A percentile compares a stretch with the other conserved stretches of the same genome.
Evolutionary conservation across 2,888 invertebrate genomes (phyloP).

Genomic region (Dicyrtomina minuta): DNA sequence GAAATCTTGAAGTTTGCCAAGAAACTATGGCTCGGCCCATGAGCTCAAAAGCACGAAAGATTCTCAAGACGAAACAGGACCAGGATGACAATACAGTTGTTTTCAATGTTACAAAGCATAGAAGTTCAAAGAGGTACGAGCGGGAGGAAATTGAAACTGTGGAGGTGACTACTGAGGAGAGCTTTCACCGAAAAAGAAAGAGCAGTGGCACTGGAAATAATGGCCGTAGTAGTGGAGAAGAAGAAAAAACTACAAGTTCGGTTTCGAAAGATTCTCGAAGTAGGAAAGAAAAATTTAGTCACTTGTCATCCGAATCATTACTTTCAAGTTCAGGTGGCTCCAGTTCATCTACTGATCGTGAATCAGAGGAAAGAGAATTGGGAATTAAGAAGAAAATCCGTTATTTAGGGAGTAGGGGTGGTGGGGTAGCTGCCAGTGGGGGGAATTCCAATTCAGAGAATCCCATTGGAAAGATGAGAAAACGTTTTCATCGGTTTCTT

Average conservation of each 20-base stretch:
- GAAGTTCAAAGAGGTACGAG: conserved; percentile 35
- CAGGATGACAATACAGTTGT: background rate
- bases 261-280: too few relatives aligned
- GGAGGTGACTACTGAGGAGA: conserved; percentile 22
- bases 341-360: too few relatives aligned
- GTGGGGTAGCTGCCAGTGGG: too few relatives aligned
- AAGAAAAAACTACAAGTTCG: too few relatives aligned
- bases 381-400: conserved; percentile 31
- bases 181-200: too few relatives aligned
- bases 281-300: background rate
- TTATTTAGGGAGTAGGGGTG: conserved; percentile 10
- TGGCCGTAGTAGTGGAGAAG: too few relatives aligned
- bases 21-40: conserved; percentile 47
- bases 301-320: conserved; percentile 32
- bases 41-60: conserved; percentile 46
- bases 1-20: conserved; percentile 49
- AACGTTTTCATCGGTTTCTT: conserved; percentile 73
- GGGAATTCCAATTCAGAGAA: too few relatives aligned
- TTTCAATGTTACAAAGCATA: background rate
- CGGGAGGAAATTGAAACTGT: conserved; percentile 45
- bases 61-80: conserved; percentile 32
- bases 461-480: conserved; percentile 60
- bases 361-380: conserved; percentile 37
- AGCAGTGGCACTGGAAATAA: too few relatives aligned
- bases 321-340: too few relatives aligned